phyloP scores from a whole-genome alignment of 35 echinoderm and acorn worm species.

The Apostichopus californicus region DNA sequence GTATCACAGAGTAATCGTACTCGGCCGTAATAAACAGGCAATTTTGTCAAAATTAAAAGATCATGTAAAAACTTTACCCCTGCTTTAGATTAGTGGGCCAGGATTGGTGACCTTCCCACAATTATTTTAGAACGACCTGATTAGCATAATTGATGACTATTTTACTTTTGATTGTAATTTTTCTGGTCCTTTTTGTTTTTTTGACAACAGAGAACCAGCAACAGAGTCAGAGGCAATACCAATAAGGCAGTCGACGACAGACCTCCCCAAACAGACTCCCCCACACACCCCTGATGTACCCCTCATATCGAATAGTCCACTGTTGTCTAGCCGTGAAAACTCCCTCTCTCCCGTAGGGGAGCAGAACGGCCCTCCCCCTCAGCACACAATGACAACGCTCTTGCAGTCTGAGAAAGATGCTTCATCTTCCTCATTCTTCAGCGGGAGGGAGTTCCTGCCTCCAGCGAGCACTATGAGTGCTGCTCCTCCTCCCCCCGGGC shows the following conservation, averaged over 20 bases:
- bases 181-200: neutral
- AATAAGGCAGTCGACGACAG: conserved; percentile 1
- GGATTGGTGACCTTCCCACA: too few relatives aligned
- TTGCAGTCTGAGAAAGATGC: conserved; percentile 9
- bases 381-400: conserved; percentile 14
- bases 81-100: too few relatives aligned
- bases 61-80: too few relatives aligned
- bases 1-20: too few relatives aligned
- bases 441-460: conserved; percentile 38
- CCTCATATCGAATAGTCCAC: conserved; percentile 35
- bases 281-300: conserved; percentile 40
- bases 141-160: too few relatives aligned
- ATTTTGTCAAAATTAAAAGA: too few relatives aligned
- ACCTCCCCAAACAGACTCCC: conserved; percentile 4
- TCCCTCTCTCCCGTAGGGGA: conserved; percentile 37
- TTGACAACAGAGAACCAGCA: neutral
- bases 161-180: too few relatives aligned
- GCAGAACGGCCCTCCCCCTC: neutral
- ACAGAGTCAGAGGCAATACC: conserved; percentile 36
- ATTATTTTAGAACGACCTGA: too few relatives aligned
- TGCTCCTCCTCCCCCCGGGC: conserved; percentile 10
- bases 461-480: neutral
- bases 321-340: conserved; percentile 36
- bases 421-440: conserved; percentile 53
- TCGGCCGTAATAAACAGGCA: too few relatives aligned